These are phyloP conservation scores for Nomada lathburiana DNA, from an alignment of 2,888 invertebrate species.

Conservation along the genomic window DNA sequence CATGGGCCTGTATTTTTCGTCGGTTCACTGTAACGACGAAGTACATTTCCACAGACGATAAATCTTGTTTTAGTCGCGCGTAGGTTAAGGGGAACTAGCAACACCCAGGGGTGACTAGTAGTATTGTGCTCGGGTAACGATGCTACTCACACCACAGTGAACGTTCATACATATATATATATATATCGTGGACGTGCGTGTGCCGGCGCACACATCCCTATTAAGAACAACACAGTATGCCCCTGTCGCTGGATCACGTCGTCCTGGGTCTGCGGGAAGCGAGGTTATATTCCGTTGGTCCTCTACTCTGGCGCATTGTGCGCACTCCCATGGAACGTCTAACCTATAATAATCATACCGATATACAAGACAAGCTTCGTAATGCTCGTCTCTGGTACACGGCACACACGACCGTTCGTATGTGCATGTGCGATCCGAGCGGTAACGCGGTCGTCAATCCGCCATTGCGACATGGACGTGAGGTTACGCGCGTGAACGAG, in stretches of 20 bases:
- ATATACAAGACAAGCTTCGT: slow-evolving; percentile 64
- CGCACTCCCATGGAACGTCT: slow-evolving; percentile 64
- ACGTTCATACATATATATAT: slow-evolving; percentile 34
- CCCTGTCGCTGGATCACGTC: slow-evolving; percentile 63
- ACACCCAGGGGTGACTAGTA: slow-evolving; percentile 59
- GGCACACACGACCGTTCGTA: slow-evolving; percentile 3
- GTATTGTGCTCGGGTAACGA: slow-evolving; percentile 60
- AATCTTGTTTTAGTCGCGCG: slow-evolving; percentile 58
- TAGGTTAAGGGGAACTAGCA: slow-evolving; percentile 60
- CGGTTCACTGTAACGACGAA: slow-evolving; percentile 37
- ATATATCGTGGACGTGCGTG: slow-evolving; percentile 48
- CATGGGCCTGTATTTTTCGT: slow-evolving; percentile 22
- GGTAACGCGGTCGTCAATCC: slow-evolving; percentile 60
- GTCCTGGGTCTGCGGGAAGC: slow-evolving; percentile 48
- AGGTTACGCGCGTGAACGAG: slow-evolving; percentile 66
- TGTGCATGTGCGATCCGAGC: slow-evolving; percentile 41
- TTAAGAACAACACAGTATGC: slow-evolving; percentile 52
- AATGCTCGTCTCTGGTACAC: slow-evolving; percentile 54
- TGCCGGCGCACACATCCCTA: slow-evolving; percentile 40
- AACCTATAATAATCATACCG: slow-evolving; percentile 71
- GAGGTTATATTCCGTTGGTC: slow-evolving; percentile 54
- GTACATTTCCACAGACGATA: slow-evolving; percentile 53
- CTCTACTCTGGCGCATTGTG: slow-evolving; percentile 54
- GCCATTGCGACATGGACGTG: slow-evolving; percentile 66
- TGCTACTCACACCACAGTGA: slow-evolving; percentile 53